These are phyloP conservation scores for Avahi laniger DNA, from an alignment of 2,797 vertebrate genomes.

Conservation along the genomic window DNA sequence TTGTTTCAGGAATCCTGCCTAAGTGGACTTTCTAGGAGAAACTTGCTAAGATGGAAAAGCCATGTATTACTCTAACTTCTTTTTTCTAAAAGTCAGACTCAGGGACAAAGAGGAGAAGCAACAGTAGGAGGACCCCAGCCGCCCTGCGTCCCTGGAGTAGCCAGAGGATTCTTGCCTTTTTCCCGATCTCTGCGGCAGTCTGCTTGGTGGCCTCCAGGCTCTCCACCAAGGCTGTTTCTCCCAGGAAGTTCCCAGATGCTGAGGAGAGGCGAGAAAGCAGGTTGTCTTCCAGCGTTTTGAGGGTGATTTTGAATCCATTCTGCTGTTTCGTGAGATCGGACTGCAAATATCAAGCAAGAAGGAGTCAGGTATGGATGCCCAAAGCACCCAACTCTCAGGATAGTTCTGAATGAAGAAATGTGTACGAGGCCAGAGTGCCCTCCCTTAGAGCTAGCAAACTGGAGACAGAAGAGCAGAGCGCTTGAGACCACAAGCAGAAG, in stretches of 20 bases:
- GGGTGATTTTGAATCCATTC: slow-evolving; percentile 97
- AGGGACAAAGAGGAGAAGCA: neutral
- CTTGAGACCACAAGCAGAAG: neutral
- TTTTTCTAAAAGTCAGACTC: neutral
- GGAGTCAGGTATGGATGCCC: slow-evolving; percentile 75
- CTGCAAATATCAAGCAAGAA: slow-evolving; percentile 82
- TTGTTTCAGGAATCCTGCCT: neutral
- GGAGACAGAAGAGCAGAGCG: neutral
- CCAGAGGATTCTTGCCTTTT: slow-evolving; percentile 87
- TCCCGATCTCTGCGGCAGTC: slow-evolving; percentile 93
- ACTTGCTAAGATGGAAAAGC: neutral
- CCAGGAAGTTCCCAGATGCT: slow-evolving; percentile 95
- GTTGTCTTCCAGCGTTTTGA: slow-evolving; percentile 95
- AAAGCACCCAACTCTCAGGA: neutral
- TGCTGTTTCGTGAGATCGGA: slow-evolving; percentile 95
- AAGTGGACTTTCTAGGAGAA: neutral
- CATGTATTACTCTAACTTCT: neutral
- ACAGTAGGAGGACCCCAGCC: rapidly evolving
- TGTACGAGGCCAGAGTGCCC: neutral
- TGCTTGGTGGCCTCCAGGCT: slow-evolving; percentile 95
- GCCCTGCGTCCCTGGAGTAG: neutral
- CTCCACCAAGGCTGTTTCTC: slow-evolving; percentile 93
- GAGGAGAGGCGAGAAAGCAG: slow-evolving; percentile 94
- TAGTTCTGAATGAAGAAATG: neutral
- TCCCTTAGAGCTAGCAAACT: neutral